Conservation (phyloP, 2,797 vertebrate genomes). For the Phrynocephalus guinanensis region DNA sequence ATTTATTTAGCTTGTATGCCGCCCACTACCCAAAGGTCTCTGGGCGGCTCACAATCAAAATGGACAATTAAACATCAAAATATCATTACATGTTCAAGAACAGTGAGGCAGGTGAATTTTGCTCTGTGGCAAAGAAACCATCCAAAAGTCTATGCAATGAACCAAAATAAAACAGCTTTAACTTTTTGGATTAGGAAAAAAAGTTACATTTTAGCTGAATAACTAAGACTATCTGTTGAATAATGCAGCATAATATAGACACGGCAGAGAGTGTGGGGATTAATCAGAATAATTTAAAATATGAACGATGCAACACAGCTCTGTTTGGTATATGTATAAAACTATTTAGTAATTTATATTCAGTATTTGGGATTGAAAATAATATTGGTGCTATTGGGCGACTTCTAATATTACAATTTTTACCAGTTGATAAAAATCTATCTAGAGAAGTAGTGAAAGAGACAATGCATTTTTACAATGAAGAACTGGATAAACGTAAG, state of each 20-base stretch:
- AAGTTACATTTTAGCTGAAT: slow-evolving; percentile 7
- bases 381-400: not conserved
- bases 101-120: slow-evolving; percentile 39
- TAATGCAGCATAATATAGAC: not conserved
- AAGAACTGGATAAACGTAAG: not conserved
- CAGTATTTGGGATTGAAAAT: not conserved
- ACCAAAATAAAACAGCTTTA: not conserved
- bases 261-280: not conserved
- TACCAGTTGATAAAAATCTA: not conserved
- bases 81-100: slow-evolving; percentile 35
- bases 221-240: not conserved
- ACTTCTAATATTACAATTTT: not conserved
- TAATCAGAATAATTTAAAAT: slow-evolving; percentile 8
- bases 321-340: not conserved
- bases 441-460: not conserved
- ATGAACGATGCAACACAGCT: not conserved
- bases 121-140: not conserved
- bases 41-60: too few species aligned
- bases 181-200: not conserved
- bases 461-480: not conserved
- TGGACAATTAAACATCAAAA: too few species aligned
- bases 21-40: too few species aligned
- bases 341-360: not conserved
- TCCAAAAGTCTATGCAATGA: not conserved
- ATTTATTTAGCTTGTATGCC: too few species aligned